Base-by-base conservation (phyloP, 2,113 vertebrate genomes). In the Castor canadensis region DNA sequence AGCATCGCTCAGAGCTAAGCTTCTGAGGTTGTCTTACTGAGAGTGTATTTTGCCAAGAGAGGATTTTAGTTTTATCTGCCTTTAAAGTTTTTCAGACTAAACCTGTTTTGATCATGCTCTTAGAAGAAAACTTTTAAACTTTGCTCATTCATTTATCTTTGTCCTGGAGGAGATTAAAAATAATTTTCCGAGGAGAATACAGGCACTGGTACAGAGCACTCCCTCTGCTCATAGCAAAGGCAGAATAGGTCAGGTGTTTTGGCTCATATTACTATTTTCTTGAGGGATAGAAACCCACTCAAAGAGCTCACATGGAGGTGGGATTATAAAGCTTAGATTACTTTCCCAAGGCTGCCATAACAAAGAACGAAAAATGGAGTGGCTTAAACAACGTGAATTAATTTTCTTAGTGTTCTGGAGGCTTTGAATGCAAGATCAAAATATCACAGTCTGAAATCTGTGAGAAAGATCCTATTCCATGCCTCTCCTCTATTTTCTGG, bases 51-150 rank as follows among this genome's bases (percentile, higher is more conserved):
- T 64, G 69, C 66, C 47, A 66, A 87, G 71, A 67, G 22, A 62
- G 32, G n/a, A 62, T 79, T 94, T 77, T 45, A 45, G 71, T 77
- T 95, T 94, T 81, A 85, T 72, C 13, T 52, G 60, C 35, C n/a
- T 77, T 95, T 49, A 69, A 71, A 38, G 24, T 35, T 94, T 90
- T 91, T 71, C n/a, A 88, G 54, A 58, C 58, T 80, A n/a, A 77
- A 87, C 77, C 19, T 87, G n/a, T 95, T 93, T 92, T 90, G 88
- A 92, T 71, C 52, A 75, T 52, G 30, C 13, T 64, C 30, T 88
- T 64, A 95, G 64, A 84, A 60, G 64, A 81, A 12, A 95, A 67
- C 67, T 72, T 94, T 93, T 80, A 82, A 87, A 95, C 20, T 88
- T 69, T 26, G n/a, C 43, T 87, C 17, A 20, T 95, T 92, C 81